These are phyloP conservation scores for Bombyx huttoni DNA, from an alignment of 2,888 invertebrate species.

Conservation along the genomic window DNA sequence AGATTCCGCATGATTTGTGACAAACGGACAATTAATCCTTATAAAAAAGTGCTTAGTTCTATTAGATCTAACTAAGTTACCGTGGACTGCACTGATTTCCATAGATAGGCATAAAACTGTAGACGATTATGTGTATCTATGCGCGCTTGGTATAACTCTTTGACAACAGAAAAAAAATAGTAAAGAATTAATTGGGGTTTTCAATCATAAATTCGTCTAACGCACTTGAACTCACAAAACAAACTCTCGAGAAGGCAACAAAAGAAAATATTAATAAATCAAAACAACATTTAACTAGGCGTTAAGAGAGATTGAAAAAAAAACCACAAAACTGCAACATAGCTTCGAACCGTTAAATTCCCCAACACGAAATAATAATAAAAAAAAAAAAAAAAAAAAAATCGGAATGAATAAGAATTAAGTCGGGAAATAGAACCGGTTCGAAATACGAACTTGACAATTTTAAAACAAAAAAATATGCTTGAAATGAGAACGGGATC, in stretches of 20 bases:
- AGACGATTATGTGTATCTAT: too few species aligned
- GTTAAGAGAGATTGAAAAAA: slow-evolving; percentile 31
- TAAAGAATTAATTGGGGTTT: too few species aligned
- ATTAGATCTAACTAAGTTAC: too few species aligned
- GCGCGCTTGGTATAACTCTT: too few species aligned
- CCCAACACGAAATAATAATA: slow-evolving; percentile 42
- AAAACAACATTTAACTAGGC: slow-evolving; percentile 57
- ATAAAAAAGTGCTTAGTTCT: too few species aligned
- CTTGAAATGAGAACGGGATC: too few species aligned
- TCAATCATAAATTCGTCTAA: not conserved
- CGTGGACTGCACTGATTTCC: too few species aligned
- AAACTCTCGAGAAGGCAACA: slow-evolving; percentile 17
- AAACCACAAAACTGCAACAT: slow-evolving; percentile 60
- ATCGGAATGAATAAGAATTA: slow-evolving; percentile 45
- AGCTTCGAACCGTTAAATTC: slow-evolving; percentile 64
- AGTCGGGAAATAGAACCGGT: slow-evolving; percentile 61
- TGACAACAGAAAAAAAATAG: too few species aligned
- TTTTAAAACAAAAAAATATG: slow-evolving; percentile 60
- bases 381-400: slow-evolving; percentile 31
- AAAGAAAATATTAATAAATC: slow-evolving; percentile 52
- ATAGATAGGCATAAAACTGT: too few species aligned
- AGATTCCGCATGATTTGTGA: too few species aligned
- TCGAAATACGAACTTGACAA: slow-evolving; percentile 47
- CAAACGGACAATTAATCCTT: too few species aligned
- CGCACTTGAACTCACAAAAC: slow-evolving; percentile 2